Conservation (phyloP, 2,113 vertebrate genomes). For the Mesitornis unicolor region DNA sequence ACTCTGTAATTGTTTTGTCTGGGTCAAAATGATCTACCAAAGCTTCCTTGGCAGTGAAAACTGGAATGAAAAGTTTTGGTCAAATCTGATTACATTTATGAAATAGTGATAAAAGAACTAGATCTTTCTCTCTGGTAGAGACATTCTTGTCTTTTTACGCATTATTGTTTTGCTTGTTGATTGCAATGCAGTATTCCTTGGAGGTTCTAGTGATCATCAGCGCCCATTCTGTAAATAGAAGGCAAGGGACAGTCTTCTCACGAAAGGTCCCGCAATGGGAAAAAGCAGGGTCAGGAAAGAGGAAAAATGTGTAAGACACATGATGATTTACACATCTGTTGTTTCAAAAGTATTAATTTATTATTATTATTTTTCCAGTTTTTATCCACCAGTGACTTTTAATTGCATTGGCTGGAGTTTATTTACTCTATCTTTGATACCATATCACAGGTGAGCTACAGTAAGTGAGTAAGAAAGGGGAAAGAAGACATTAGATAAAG, state of each 20-base stretch:
- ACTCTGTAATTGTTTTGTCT: conserved; percentile 47
- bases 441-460: neutral
- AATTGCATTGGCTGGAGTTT: neutral
- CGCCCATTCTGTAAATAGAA: neutral
- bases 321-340: neutral
- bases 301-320: neutral
- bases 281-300: neutral
- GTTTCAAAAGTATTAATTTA: neutral
- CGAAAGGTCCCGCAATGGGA: neutral
- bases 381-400: neutral
- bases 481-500: neutral
- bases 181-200: neutral
- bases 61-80: neutral
- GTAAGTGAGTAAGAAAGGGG: neutral
- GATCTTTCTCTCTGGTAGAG: neutral
- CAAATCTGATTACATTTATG: neutral
- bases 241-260: neutral
- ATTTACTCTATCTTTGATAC: neutral
- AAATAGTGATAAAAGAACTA: neutral
- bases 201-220: neutral
- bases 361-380: neutral
- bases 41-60: neutral
- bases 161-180: neutral
- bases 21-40: conserved; percentile 1
- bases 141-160: neutral